Base-by-base conservation (phyloP, 1,140 invertebrate genomes). In the Sinonovacula constricta region DNA sequence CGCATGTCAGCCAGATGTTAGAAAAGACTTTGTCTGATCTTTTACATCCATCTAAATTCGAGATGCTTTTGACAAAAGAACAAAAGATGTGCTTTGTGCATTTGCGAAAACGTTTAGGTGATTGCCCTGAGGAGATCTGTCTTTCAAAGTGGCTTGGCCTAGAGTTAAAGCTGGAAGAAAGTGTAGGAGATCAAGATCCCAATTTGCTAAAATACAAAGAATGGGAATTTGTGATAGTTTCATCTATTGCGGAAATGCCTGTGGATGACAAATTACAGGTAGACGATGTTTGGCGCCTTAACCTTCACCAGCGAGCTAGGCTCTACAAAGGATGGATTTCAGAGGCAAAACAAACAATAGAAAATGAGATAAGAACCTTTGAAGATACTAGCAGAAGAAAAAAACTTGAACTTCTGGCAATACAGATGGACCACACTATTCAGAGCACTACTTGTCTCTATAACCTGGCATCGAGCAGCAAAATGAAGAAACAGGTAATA, bases 311-410 rank as follows among this genome's bases (percentile, higher is more conserved):
- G 14, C 82, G 90, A 53, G 90, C 88, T 88, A 36, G 81, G 30
- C 71, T 91, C 1, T 90, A 89, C 59, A 63, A 72, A 33, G 77
- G 71, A 28, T 91, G 89, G 89, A 26, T 84, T 39, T 7, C 14
- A 45, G 62, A 65, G n/a, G n/a, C n/a, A n/a, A n/a, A n/a, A n/a
- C n/a, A n/a, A n/a, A n/a, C n/a, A n/a, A n/a, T n/a, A n/a, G n/a
- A n/a, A n/a, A n/a, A n/a, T n/a, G n/a, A n/a, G n/a, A n/a, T n/a
- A n/a, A n/a, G n/a, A n/a, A n/a, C n/a, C n/a, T n/a, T n/a, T n/a
- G n/a, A n/a, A n/a, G n/a, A n/a, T n/a, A n/a, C n/a, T n/a, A n/a
- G n/a, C n/a, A n/a, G n/a, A n/a, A n/a, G n/a, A n/a, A n/a, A n/a
- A n/a, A n/a, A n/a, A n/a, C n/a, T n/a, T n/a, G n/a, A n/a, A n/a